These are phyloP conservation scores for Trimorus sp. DNA, from an alignment of 2,888 invertebrate species.

Conservation along the genomic window DNA sequence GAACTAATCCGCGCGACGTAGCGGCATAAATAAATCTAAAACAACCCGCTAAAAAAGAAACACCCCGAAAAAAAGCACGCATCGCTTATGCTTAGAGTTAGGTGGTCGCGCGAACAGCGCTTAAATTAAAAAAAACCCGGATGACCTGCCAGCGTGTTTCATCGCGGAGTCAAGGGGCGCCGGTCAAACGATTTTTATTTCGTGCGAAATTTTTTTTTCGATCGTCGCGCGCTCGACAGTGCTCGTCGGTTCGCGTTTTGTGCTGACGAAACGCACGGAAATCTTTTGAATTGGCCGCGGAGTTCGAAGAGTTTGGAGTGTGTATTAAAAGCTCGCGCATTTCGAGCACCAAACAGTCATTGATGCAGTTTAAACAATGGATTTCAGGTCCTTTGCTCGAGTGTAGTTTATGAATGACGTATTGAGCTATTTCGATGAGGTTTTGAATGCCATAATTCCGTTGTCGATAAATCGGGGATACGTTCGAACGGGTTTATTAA, in stretches of 20 bases:
- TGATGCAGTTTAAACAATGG: constrained; percentile 3
- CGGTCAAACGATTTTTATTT: too few relatives aligned
- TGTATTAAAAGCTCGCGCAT: not conserved
- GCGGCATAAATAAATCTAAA: constrained; percentile 30
- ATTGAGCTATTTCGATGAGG: constrained; percentile 3
- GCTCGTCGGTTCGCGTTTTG: not conserved
- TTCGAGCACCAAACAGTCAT: constrained; percentile 1
- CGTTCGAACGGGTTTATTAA: too few relatives aligned
- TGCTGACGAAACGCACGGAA: not conserved
- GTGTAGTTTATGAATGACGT: not conserved
- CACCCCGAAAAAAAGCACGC: constrained; percentile 17
- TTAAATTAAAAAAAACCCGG: constrained; percentile 30
- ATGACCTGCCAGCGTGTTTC: too few relatives aligned
- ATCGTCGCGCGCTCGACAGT: too few relatives aligned
- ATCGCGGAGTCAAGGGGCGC: too few relatives aligned
- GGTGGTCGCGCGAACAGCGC: constrained; percentile 12
- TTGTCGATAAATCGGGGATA: not conserved
- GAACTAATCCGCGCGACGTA: constrained; percentile 21
- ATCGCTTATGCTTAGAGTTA: constrained; percentile 33
- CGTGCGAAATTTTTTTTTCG: not conserved
- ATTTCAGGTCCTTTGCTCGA: not conserved
- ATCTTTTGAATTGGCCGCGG: not conserved
- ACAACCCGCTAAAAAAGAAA: constrained; percentile 27
- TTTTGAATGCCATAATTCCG: constrained; percentile 2
- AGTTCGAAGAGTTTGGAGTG: not conserved